Conservation (phyloP, 2,888 invertebrate species). For the Trichogramma evanescens region DNA sequence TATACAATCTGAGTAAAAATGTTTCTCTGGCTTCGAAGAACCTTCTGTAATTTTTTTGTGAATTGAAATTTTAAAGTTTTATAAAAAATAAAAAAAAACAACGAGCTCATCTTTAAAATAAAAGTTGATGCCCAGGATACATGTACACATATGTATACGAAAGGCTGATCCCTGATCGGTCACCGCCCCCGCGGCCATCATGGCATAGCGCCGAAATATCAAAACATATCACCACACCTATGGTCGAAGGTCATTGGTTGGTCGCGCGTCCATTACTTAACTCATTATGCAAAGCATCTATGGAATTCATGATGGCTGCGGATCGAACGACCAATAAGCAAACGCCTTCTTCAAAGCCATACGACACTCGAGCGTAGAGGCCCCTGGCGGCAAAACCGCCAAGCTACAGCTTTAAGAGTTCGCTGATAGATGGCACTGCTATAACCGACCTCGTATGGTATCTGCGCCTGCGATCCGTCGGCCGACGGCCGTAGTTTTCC, state of each 20-base stretch:
- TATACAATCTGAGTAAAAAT: too few relatives aligned
- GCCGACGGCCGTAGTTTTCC: too few relatives aligned
- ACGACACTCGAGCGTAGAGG: too few relatives aligned
- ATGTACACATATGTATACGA: too few relatives aligned
- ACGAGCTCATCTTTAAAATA: too few relatives aligned
- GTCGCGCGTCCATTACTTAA: slow-evolving; percentile 39
- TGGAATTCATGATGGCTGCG: slow-evolving; percentile 51
- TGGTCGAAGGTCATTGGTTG: slow-evolving; percentile 35
- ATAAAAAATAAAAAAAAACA: too few relatives aligned
- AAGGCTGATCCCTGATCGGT: not conserved
- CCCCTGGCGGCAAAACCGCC: slow-evolving; percentile 32
- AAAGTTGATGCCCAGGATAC: too few relatives aligned
- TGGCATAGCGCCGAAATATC: not conserved
- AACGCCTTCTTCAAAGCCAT: too few relatives aligned
- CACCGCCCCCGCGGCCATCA: slow-evolving; percentile 17
- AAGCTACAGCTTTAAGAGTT: slow-evolving; percentile 28
- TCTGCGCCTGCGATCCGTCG: too few relatives aligned
- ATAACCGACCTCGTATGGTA: slow-evolving; percentile 6
- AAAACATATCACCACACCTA: slow-evolving; percentile 28
- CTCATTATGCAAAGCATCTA: slow-evolving; percentile 39
- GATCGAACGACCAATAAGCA: slow-evolving; percentile 45
- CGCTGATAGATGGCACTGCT: slow-evolving; percentile 38
- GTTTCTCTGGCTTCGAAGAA: too few relatives aligned
- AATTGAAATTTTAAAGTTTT: too few relatives aligned
- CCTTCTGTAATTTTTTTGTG: too few relatives aligned